A percentile compares a stretch with the other conserved stretches of the same genome.
Evolutionary conservation across 2,888 invertebrate species (phyloP).

Genomic region (Temnothorax unifasciatus): DNA sequence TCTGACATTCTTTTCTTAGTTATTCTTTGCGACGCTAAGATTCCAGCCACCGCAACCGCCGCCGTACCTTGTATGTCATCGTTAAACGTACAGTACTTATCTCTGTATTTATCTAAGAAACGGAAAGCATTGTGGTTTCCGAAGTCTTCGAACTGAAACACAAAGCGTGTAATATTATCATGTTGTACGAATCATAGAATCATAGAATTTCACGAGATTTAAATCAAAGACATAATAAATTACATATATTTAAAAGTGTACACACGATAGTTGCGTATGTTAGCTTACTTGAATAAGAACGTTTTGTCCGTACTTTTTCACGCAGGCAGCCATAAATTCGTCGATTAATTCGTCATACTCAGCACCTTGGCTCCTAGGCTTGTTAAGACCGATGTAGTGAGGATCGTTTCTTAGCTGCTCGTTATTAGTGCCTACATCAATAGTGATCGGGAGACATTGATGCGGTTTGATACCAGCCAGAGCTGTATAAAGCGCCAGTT

Average conservation of each 20-base stretch:
- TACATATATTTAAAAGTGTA: not conserved
- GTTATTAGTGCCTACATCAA: conserved; percentile 98
- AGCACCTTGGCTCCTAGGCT: conserved; percentile 93
- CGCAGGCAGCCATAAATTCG: conserved; percentile 98
- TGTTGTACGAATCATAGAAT: not conserved
- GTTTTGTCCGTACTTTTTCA: conserved; percentile 94
- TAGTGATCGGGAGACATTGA: conserved; percentile 96
- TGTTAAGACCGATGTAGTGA: conserved; percentile 96
- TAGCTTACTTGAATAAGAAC: conserved; percentile 90
- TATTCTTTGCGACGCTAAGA: conserved; percentile 92
- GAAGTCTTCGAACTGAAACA: conserved; percentile 97
- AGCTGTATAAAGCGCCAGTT: conserved; percentile 97
- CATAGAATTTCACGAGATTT: not conserved
- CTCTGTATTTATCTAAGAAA: conserved; percentile 95
- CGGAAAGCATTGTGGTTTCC: conserved; percentile 99
- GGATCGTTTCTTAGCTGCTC: conserved; percentile 96
- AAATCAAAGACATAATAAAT: not conserved
- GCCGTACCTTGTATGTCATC: conserved; percentile 99
- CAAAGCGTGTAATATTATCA: not conserved
- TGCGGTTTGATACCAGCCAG: conserved; percentile 98
- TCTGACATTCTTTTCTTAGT: conserved; percentile 94
- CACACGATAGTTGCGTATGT: conserved; percentile 51
- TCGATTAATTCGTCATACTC: conserved; percentile 97
- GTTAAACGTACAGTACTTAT: conserved; percentile 98
- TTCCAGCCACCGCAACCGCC: conserved; percentile 97